Conservation (phyloP, 2,888 invertebrate genomes). For the Lissonota sp. region DNA sequence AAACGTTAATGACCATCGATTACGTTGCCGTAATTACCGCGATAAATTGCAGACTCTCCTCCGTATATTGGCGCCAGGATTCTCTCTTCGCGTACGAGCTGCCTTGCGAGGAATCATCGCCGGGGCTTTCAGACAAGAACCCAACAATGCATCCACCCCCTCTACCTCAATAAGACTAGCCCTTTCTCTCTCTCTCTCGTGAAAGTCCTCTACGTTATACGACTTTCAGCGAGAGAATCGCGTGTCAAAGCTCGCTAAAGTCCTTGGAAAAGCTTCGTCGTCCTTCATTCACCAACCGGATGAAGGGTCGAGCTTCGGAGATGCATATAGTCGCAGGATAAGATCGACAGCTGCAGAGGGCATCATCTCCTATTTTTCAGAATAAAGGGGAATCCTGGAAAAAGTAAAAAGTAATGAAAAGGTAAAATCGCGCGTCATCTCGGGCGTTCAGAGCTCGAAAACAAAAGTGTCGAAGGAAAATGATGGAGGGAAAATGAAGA, state of each 20-base stretch:
- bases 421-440: slow-evolving; percentile 4
- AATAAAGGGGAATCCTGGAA: background rate
- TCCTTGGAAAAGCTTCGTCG: slow-evolving; percentile 2
- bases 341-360: slow-evolving; percentile 52
- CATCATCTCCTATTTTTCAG: slow-evolving; percentile 31
- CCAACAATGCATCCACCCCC: slow-evolving; percentile 40
- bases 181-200: slow-evolving; percentile 1
- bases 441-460: slow-evolving; percentile 36
- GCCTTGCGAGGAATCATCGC: background rate
- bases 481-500: slow-evolving; percentile 68
- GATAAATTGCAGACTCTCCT: slow-evolving; percentile 76
- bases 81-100: slow-evolving; percentile 13
- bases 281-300: background rate
- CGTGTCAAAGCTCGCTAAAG: slow-evolving; percentile 39
- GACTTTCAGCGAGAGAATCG: slow-evolving; percentile 35
- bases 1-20: slow-evolving; percentile 81
- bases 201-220: slow-evolving; percentile 27
- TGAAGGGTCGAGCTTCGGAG: background rate
- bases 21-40: slow-evolving; percentile 79
- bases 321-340: slow-evolving; percentile 43
- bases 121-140: slow-evolving; percentile 42
- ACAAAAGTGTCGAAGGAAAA: slow-evolving; percentile 58
- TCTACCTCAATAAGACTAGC: background rate
- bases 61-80: slow-evolving; percentile 53
- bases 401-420: slow-evolving; percentile 21